phyloP scores from a whole-genome alignment of 2,888 invertebrate species.

The Agrochola circellaris region DNA sequence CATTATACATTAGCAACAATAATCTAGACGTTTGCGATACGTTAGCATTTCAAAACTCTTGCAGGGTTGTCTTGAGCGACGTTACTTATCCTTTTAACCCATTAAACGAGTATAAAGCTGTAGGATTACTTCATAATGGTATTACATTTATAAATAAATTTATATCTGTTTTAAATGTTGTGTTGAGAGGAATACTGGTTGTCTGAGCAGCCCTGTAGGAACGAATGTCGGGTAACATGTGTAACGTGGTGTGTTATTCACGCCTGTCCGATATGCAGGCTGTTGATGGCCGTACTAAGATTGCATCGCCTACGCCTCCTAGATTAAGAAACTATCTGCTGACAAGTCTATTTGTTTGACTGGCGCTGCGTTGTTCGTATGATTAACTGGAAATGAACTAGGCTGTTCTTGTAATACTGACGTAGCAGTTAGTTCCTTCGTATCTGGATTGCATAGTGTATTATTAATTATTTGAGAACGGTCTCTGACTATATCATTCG shows the following conservation, averaged over 20 bases:
- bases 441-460: conserved; percentile 16
- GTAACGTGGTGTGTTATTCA: conserved; percentile 74
- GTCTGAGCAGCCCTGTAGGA: conserved; percentile 62
- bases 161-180: conserved; percentile 47
- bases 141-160: conserved; percentile 57
- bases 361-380: conserved; percentile 56
- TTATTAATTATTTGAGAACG: conserved; percentile 12
- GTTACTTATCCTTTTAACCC: conserved; percentile 53
- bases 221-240: conserved; percentile 71
- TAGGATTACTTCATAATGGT: conserved; percentile 46
- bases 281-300: conserved; percentile 76
- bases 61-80: conserved; percentile 43
- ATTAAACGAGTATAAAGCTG: conserved; percentile 44
- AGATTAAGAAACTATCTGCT: conserved; percentile 75
- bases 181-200: conserved; percentile 38
- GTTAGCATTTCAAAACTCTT: conserved; percentile 48
- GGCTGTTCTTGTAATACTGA: conserved; percentile 23
- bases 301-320: conserved; percentile 80
- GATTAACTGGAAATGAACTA: conserved; percentile 50
- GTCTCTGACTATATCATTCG: conserved; percentile 1
- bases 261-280: conserved; percentile 72
- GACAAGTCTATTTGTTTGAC: conserved; percentile 82
- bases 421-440: neutral
- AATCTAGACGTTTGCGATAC: conserved; percentile 53
- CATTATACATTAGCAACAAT: conserved; percentile 46